Evolutionary conservation across 2,888 invertebrate species (phyloP), one percentile per base, ranked within the genome.

Genomic region (Euproctis similis): DNA sequence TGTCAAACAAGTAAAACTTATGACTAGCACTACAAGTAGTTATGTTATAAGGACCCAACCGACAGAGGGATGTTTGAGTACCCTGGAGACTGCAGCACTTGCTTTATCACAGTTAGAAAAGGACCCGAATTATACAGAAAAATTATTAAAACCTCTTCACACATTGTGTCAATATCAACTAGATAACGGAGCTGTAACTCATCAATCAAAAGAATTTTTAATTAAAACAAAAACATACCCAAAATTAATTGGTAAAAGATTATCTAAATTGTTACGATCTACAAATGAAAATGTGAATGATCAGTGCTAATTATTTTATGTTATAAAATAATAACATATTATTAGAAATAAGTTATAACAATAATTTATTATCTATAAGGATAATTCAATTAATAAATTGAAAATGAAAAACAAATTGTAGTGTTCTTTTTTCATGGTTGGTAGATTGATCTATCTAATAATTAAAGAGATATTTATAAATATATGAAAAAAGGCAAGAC

Each of bases 1-100:
- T 29, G 72, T 96, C 34, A 89, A 86, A 53, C 94, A 96, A 80
- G 93, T 96, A 0, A 95, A 95, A 74, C 84, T 97, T 26, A 77
- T 92, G 22, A 87, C 89, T 7, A 88, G 86, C 28, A 87, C 87
- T 36, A 87, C 87, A 20, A 97, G 97, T 68, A 91, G 92, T 65
- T 97, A 97, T 67, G 93, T 95, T 30, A 96, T 97, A 51, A 88
- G 97, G 42, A 97, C 96, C 3, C 97, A 97, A 63, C 97, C 97
- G 2, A 93, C 94, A 3, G 95, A 96, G 68, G 92, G 92, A 12
- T 95, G 96, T 57, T 82, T 97, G 8, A 97, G 96, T 31, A 97
- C 97, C 0, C 76, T 97, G 19, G 95, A 96, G 77, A 92, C 93
- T 22, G 95, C 92, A 5, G 93, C 94, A 1, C 85, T 91, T 58